Evolutionary conservation across 1,140 invertebrate genomes (phyloP).

Genomic region (Drosophila subobscura): DNA sequence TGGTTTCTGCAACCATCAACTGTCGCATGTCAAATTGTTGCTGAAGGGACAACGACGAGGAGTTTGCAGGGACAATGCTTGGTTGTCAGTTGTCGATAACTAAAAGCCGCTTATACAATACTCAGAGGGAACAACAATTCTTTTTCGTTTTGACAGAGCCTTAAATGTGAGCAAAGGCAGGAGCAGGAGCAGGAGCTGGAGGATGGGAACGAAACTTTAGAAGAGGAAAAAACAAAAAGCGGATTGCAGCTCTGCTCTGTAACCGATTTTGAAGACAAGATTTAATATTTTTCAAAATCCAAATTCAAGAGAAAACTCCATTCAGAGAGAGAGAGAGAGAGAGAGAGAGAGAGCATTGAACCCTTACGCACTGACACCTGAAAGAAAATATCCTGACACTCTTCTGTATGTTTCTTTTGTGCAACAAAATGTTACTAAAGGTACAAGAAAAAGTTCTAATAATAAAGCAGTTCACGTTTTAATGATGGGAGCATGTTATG

Average conservation of each 20-base stretch:
- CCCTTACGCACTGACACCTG: too few relatives aligned
- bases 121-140: conserved; percentile 8
- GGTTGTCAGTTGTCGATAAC: conserved; percentile 49
- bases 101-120: conserved; percentile 61
- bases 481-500: conserved; percentile 59
- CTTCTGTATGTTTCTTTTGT: too few relatives aligned
- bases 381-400: too few relatives aligned
- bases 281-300: too few relatives aligned
- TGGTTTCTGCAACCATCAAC: too few relatives aligned
- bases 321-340: too few relatives aligned
- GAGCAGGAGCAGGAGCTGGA: not conserved
- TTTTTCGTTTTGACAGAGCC: not conserved
- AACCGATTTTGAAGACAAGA: too few relatives aligned
- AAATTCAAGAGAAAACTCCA: too few relatives aligned
- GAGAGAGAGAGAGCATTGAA: too few relatives aligned
- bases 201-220: not conserved
- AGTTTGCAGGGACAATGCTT: too few relatives aligned
- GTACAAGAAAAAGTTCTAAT: conserved; percentile 19
- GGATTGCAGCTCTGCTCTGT: not conserved
- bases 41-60: too few relatives aligned
- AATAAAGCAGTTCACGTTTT: conserved; percentile 61
- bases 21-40: too few relatives aligned
- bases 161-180: not conserved
- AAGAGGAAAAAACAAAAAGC: not conserved
- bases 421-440: not conserved